A percentile compares a stretch with the other conserved stretches of the same genome.
Conservation (phyloP, 2,888 invertebrate genomes). For the Ennomos fuscantarius region DNA sequence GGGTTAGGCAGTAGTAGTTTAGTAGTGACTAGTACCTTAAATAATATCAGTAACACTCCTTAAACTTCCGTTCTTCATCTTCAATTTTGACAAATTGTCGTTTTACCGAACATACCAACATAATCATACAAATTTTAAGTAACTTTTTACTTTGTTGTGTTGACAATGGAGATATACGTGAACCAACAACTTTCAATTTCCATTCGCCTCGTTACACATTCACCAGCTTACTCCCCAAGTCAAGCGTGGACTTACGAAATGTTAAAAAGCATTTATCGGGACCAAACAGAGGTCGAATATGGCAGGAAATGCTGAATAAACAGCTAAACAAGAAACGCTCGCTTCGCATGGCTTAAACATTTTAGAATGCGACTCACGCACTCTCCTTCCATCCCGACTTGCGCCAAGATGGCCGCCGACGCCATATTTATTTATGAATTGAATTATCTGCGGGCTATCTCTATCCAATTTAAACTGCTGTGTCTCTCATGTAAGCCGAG, state of each 20-base stretch:
- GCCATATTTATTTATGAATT: constrained; percentile 67
- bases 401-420: constrained; percentile 54
- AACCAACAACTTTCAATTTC: too few relatives aligned
- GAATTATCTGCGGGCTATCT: constrained; percentile 55
- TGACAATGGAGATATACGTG: too few relatives aligned
- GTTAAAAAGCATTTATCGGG: constrained; percentile 2
- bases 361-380: constrained; percentile 60
- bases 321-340: constrained; percentile 15
- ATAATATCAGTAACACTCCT: too few relatives aligned
- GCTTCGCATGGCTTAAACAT: constrained; percentile 13
- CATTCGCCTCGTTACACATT: too few relatives aligned
- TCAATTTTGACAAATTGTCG: too few relatives aligned
- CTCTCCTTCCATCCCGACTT: constrained; percentile 40
- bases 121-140: too few relatives aligned
- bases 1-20: too few relatives aligned
- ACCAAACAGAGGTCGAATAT: constrained; percentile 17
- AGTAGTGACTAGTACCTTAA: too few relatives aligned
- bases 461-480: constrained; percentile 54
- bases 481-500: constrained; percentile 18
- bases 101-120: too few relatives aligned
- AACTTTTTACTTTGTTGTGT: too few relatives aligned
- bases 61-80: too few relatives aligned
- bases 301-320: constrained; percentile 19
- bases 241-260: constrained; percentile 23
- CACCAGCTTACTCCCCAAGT: too few relatives aligned